Conservation (phyloP, 92 coral and sea anemone genomes). For the Paragorgia papillata region DNA sequence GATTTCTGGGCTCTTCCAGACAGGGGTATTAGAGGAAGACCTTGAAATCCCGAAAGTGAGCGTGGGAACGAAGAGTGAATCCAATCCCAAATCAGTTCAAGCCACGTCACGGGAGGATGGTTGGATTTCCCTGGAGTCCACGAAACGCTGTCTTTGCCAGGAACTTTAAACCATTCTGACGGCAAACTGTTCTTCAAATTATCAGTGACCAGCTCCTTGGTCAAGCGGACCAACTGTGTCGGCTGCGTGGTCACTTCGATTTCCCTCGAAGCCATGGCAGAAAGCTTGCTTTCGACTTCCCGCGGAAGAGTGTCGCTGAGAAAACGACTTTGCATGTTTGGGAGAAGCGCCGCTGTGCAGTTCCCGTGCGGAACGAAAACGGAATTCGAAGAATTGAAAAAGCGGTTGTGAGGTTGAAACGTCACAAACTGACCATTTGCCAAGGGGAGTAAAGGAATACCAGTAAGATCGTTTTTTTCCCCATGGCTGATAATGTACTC, state of each 20-base stretch:
- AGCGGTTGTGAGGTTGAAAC: slow-evolving; percentile 26
- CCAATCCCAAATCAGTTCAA: slow-evolving; percentile 65
- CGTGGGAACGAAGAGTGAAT: slow-evolving; percentile 54
- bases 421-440: slow-evolving; percentile 39
- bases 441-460: slow-evolving; percentile 55
- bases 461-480: slow-evolving; percentile 2
- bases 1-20: slow-evolving; percentile 26
- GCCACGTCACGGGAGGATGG: slow-evolving; percentile 76
- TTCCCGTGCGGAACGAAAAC: slow-evolving; percentile 42
- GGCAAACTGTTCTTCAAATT: slow-evolving; percentile 63
- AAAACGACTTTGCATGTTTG: slow-evolving; percentile 44
- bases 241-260: slow-evolving; percentile 4
- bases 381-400: slow-evolving; percentile 4
- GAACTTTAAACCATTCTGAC: slow-evolving; percentile 38
- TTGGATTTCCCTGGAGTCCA: slow-evolving; percentile 64
- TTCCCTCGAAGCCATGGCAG: slow-evolving; percentile 14
- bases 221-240: slow-evolving; percentile 63
- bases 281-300: slow-evolving; percentile 25
- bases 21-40: slow-evolving; percentile 65
- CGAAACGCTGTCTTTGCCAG: not conserved
- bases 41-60: slow-evolving; percentile 58
- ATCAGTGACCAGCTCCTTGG: slow-evolving; percentile 45
- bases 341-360: slow-evolving; percentile 41
- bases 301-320: slow-evolving; percentile 44
- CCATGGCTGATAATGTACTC: slow-evolving; percentile 45